These are phyloP conservation scores for Sericinus montela DNA, from an alignment of 2,888 invertebrate species.

Conservation along the genomic window DNA sequence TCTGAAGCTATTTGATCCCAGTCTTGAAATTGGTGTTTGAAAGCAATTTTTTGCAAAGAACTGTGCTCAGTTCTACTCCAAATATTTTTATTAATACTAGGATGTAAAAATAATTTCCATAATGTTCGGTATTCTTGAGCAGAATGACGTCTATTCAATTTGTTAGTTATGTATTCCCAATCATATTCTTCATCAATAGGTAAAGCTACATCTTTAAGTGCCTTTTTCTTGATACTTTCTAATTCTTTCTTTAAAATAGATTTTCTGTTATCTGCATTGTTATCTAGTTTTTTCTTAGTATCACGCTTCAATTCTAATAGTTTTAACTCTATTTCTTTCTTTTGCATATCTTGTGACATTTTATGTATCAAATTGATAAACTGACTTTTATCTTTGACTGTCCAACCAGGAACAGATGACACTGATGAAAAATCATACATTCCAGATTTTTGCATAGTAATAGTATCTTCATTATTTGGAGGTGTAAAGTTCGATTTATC, in stretches of 20 bases:
- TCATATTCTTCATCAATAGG: slow-evolving; percentile 71
- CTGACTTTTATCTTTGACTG: slow-evolving; percentile 75
- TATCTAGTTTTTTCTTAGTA: slow-evolving; percentile 17
- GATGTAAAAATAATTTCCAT: slow-evolving; percentile 86
- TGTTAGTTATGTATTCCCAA: slow-evolving; percentile 77
- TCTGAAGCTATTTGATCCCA: slow-evolving; percentile 83
- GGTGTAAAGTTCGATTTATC: slow-evolving; percentile 72
- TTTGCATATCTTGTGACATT: slow-evolving; percentile 40
- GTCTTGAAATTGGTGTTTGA: slow-evolving; percentile 69
- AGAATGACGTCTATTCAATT: slow-evolving; percentile 76
- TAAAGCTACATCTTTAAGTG: slow-evolving; percentile 45
- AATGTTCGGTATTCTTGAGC: slow-evolving; percentile 82
- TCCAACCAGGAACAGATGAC: slow-evolving; percentile 72
- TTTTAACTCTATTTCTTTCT: slow-evolving; percentile 34
- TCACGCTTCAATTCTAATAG: slow-evolving; percentile 36
- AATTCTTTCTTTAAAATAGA: slow-evolving; percentile 31
- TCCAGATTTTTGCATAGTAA: slow-evolving; percentile 46
- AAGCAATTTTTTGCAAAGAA: slow-evolving; percentile 42
- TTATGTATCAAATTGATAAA: slow-evolving; percentile 70
- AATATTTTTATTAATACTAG: slow-evolving; percentile 77
- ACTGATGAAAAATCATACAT: slow-evolving; percentile 70
- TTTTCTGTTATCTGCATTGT: slow-evolving; percentile 28
- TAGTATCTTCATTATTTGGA: slow-evolving; percentile 81
- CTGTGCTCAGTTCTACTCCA: slow-evolving; percentile 53
- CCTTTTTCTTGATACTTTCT: slow-evolving; percentile 32